These are phyloP conservation scores for Cairina moschata DNA, from an alignment of 2,113 vertebrate species.

Conservation along the genomic window DNA sequence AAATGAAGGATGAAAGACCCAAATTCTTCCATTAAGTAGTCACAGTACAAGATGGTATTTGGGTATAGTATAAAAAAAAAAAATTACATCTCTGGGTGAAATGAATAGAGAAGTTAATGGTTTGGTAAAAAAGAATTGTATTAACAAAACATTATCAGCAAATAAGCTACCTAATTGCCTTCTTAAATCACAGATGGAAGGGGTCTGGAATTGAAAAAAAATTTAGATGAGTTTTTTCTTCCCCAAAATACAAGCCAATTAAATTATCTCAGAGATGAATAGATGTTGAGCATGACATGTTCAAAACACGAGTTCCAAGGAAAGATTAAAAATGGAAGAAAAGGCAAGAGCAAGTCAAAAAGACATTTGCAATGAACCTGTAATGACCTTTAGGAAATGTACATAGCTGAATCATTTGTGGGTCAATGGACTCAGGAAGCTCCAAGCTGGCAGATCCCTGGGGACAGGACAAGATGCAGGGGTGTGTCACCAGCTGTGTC, in stretches of 20 bases:
- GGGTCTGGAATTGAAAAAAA: not conserved
- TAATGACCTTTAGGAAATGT: not conserved
- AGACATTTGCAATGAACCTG: not conserved
- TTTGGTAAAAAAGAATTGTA: not conserved
- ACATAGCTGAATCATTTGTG: too few relatives aligned
- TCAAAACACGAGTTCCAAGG: not conserved
- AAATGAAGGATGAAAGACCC: not conserved
- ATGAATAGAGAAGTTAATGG: not conserved
- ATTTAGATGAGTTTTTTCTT: not conserved
- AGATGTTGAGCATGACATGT: not conserved
- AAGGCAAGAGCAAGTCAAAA: not conserved
- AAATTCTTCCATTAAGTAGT: not conserved
- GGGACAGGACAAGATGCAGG: not conserved
- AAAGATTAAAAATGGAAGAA: not conserved
- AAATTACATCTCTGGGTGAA: not conserved
- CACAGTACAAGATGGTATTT: not conserved
- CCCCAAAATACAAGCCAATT: not conserved
- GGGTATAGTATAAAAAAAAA: not conserved
- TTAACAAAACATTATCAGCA: not conserved
- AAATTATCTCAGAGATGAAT: too few relatives aligned
- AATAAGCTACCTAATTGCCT: not conserved
- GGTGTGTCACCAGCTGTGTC: not conserved
- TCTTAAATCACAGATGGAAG: not conserved
- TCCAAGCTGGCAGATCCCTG: not conserved
- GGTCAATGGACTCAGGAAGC: not conserved